These are phyloP conservation scores for Perodicticus potto DNA, from an alignment of 2,797 vertebrate genomes.

Conservation along the genomic window DNA sequence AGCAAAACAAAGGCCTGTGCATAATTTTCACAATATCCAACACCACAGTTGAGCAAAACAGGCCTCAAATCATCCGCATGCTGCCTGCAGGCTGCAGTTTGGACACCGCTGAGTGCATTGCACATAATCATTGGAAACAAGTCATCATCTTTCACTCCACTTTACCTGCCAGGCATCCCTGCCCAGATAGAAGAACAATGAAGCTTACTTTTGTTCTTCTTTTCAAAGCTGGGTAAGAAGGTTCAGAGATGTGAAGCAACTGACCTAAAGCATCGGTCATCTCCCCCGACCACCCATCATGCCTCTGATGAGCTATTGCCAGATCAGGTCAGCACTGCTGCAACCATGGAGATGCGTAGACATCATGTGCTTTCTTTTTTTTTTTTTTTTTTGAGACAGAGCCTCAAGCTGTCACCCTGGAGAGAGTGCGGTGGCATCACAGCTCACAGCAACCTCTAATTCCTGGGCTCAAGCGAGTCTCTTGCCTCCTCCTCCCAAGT, in stretches of 20 bases:
- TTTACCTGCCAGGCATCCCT: background rate
- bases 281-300: background rate
- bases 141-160: background rate
- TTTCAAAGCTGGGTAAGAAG: background rate
- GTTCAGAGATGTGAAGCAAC: background rate
- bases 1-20: no score
- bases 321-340: background rate
- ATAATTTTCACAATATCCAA: no score
- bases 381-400: no score
- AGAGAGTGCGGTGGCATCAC: no score
- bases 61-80: no score
- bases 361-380: background rate
- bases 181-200: fast-evolving
- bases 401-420: no score
- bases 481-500: no score
- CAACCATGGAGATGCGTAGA: background rate
- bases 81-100: no score
- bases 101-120: background rate
- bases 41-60: no score
- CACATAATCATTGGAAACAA: background rate
- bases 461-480: no score
- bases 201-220: conserved; percentile 10
- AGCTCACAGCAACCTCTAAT: no score
- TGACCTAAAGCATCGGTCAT: background rate
- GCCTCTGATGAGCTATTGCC: background rate